Evolutionary conservation across 2,888 invertebrate genomes (phyloP), one percentile per base, ranked within the genome.

Genomic region (Ennomos quercinarius): DNA sequence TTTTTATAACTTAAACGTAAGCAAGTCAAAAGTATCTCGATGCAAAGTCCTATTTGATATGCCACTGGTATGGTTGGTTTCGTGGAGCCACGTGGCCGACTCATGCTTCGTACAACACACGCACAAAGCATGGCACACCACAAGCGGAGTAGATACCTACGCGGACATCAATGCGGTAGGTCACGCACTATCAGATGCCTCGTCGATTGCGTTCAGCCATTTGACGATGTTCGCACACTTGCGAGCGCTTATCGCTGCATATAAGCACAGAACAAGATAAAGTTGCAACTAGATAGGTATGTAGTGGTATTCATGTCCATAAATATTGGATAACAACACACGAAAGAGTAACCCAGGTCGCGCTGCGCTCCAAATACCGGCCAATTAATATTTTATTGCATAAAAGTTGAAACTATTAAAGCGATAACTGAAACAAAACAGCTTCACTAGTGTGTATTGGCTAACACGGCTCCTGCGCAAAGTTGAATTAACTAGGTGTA

Each of bases 101-200:
- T 27, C 27, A 27, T 27, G 27, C 27, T 27, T 27, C 27, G 27
- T 27, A 17, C 17, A 17, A 17, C 17, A 17, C 17, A 27, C n/a
- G n/a, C 27, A 27, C 27, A 27, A 50, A 45, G 39, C 57, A 49
- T 4, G 27, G 27, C 27, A 6, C 27, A 27, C 2, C 27, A 27
- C 27, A 27, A 27, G 35, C 47, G 37, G 40, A 57, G 61, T 45
- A 65, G 27, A 27, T 27, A 27, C 27, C 27, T 68, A 72, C 59
- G 61, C 66, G 43, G 44, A 59, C 49, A 67, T 51, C 57, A 73
- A 76, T 79, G 76, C 72, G 78, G 78, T 80, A 78, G 78, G 77
- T 80, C 78, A 68, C 67, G 76, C 66, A 72, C 67, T 76, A 75
- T 76, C 75, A 67, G 71, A 80, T 71, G 63, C 48, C 67, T 61